Conservation (phyloP, 2,113 vertebrate species). For the Charadrius vociferus region DNA sequence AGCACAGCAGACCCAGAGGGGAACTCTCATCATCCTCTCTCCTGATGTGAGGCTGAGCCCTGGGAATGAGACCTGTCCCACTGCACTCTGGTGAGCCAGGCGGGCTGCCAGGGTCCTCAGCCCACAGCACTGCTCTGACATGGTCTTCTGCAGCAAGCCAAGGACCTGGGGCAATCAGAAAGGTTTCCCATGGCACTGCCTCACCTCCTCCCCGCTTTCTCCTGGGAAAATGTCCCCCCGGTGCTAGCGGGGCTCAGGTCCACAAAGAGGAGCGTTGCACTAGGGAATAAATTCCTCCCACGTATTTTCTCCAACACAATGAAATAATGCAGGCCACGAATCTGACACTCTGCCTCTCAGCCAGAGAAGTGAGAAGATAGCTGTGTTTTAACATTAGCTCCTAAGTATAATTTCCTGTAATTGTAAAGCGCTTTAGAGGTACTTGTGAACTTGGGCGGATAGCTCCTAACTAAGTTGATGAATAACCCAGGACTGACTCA, state of each 20-base stretch:
- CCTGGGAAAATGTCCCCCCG: background rate
- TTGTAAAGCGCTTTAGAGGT: constrained; percentile 44
- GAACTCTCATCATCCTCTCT: background rate
- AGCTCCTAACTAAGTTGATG: constrained; percentile 45
- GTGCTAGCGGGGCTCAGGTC: fast-evolving
- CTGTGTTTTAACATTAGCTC: constrained; percentile 28
- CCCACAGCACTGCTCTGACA: background rate
- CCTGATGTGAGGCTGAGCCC: background rate
- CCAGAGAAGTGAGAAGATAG: background rate
- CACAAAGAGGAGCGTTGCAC: fast-evolving
- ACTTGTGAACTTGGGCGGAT: constrained; percentile 41
- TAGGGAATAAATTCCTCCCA: constrained; percentile 6
- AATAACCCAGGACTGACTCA: constrained; percentile 37
- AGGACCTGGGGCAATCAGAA: background rate
- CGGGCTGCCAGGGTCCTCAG: background rate
- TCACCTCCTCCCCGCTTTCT: background rate
- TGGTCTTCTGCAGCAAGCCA: background rate
- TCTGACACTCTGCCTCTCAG: background rate
- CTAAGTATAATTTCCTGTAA: constrained; percentile 42
- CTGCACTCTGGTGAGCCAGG: background rate
- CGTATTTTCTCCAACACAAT: background rate
- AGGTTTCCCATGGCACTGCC: background rate
- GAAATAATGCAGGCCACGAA: background rate
- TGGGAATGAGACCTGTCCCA: background rate
- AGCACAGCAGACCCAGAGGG: background rate